These are phyloP conservation scores for Calameuta idolon DNA, from an alignment of 2,888 invertebrate species.

Conservation along the genomic window DNA sequence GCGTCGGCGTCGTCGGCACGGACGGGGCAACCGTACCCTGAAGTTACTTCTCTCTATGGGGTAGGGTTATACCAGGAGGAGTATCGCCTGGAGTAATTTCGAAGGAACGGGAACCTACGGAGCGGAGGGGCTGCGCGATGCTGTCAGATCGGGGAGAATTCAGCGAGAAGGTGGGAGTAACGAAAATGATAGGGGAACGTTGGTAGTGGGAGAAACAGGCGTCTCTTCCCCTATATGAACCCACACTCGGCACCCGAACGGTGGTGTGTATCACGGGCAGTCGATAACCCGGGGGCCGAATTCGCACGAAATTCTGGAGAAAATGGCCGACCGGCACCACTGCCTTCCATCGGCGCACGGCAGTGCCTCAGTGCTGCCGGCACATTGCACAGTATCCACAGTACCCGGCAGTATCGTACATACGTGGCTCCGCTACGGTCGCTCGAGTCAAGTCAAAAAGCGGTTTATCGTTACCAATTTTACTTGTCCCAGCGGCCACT, in stretches of 20 bases:
- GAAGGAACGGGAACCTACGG: slow-evolving; percentile 22
- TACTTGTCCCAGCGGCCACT: no score
- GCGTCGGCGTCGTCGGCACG: slow-evolving; percentile 33
- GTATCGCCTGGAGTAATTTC: slow-evolving; percentile 2
- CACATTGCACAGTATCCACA: no score
- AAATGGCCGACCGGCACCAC: slow-evolving; percentile 40
- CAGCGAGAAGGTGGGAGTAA: slow-evolving; percentile 1
- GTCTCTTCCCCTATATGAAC: slow-evolving; percentile 37
- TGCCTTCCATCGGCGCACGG: no score
- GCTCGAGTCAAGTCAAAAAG: no score
- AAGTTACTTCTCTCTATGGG: no score
- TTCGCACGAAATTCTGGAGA: slow-evolving; percentile 59
- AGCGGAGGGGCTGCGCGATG: slow-evolving; percentile 15
- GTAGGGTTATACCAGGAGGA: no score
- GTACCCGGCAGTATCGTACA: no score
- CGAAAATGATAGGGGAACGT: slow-evolving; percentile 19
- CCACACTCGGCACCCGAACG: slow-evolving; percentile 27
- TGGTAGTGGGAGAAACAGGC: slow-evolving; percentile 12
- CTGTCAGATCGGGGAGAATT: not conserved
- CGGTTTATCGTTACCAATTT: no score
- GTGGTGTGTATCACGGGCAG: slow-evolving; percentile 30
- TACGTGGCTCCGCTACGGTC: no score
- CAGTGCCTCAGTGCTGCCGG: no score
- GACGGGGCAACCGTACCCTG: slow-evolving; percentile 28
- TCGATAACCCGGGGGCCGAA: slow-evolving; percentile 59